Percentiles rank a stretch among this genome's conserved stretches.
Conservation (phyloP, 2,797 vertebrate species). For the Heterohyrax brucei region DNA sequence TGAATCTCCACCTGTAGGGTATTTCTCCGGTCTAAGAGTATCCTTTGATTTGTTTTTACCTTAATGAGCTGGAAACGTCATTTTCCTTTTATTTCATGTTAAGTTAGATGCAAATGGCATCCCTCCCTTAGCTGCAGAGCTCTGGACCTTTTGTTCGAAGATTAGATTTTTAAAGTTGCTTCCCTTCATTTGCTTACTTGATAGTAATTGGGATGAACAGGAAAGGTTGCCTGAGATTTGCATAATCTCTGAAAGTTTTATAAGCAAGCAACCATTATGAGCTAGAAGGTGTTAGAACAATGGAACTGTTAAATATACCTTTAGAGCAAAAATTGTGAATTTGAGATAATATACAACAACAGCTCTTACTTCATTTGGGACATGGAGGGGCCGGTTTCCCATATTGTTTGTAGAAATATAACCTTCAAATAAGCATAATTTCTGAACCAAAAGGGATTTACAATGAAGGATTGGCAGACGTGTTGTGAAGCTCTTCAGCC, state of each 20-base stretch:
- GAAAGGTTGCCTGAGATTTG: neutral
- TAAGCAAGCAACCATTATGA: neutral
- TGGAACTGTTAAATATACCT: accelerated
- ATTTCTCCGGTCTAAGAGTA: neutral
- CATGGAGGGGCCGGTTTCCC: neutral
- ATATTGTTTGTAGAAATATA: neutral
- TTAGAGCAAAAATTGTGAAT: neutral
- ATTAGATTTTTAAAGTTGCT: neutral
- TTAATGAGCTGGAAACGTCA: too few species aligned
- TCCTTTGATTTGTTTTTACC: neutral
- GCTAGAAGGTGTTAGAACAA: too few species aligned
- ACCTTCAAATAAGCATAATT: neutral
- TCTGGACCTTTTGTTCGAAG: neutral
- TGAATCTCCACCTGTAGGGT: neutral
- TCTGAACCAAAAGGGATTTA: neutral
- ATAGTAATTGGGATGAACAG: neutral
- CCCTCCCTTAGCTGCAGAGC: neutral
- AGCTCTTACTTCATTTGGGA: neutral
- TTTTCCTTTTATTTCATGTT: neutral
- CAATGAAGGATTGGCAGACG: neutral
- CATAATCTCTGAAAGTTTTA: too few species aligned
- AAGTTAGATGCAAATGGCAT: neutral
- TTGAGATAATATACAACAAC: neutral
- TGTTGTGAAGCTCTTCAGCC: neutral
- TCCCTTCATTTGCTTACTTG: neutral